Percentiles rank a stretch among this genome's conserved stretches.
Conservation (phyloP, 1,140 invertebrate species). For the Plutomurus gul region DNA sequence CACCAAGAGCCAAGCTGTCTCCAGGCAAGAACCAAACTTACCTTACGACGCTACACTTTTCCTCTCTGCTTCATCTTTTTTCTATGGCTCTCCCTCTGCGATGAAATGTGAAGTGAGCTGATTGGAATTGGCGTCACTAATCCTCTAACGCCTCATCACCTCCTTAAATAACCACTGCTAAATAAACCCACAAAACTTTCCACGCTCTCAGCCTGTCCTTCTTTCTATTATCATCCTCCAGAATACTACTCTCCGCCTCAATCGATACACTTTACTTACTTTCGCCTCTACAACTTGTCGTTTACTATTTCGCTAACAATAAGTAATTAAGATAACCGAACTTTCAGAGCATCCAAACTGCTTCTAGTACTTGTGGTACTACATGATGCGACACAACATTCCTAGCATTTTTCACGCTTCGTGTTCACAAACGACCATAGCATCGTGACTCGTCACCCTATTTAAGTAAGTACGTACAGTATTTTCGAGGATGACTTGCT, state of each 20-base stretch:
- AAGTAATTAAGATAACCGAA: too few relatives aligned
- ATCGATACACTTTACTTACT: not conserved
- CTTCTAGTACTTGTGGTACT: too few relatives aligned
- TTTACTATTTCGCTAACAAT: not conserved
- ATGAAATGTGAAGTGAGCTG: conserved; percentile 24
- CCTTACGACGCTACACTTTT: not conserved
- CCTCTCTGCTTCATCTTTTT: not conserved
- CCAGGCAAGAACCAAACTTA: not conserved
- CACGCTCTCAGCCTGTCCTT: conserved; percentile 1
- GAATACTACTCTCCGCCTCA: not conserved
- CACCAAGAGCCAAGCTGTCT: not conserved
- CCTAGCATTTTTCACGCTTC: too few relatives aligned
- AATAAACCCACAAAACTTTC: conserved; percentile 18
- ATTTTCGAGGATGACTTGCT: too few relatives aligned
- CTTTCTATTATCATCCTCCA: not conserved
- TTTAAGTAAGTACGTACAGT: too few relatives aligned
- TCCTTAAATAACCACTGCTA: not conserved
- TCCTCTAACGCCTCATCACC: conserved; percentile 21
- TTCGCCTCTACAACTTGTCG: not conserved
- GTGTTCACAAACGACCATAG: too few relatives aligned
- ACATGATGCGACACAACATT: too few relatives aligned
- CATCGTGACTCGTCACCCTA: too few relatives aligned
- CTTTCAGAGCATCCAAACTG: too few relatives aligned
- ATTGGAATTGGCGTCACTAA: conserved; percentile 19
- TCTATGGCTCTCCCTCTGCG: not conserved